Conservation (phyloP, 2,797 vertebrate species). For the Alca torda region DNA sequence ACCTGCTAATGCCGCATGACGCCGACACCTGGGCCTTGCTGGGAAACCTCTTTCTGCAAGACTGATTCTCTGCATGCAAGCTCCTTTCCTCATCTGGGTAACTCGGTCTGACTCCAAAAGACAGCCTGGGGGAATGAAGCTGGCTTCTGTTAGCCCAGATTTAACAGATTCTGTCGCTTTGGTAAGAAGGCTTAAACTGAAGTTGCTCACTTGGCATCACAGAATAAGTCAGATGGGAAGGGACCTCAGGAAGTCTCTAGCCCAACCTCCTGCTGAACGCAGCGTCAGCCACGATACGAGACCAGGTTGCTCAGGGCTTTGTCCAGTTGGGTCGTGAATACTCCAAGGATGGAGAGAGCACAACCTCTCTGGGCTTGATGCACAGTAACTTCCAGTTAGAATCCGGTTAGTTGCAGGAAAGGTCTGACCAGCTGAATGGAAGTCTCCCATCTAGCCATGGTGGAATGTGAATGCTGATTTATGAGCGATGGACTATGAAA, state of each 20-base stretch:
- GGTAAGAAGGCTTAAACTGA: neutral
- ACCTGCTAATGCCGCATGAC: neutral
- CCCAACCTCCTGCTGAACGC: neutral
- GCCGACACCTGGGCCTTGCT: neutral
- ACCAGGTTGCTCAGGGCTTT: neutral
- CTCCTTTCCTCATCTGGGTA: neutral
- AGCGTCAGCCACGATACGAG: neutral
- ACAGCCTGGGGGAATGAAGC: neutral
- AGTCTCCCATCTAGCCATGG: fast-evolving
- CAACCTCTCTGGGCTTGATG: neutral
- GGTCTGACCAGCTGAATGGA: too few species aligned
- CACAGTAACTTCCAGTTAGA: neutral
- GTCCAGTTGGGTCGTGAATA: neutral
- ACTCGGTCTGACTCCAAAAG: neutral
- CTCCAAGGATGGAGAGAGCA: neutral
- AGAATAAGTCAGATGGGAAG: neutral
- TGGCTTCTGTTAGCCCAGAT: neutral
- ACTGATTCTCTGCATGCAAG: neutral
- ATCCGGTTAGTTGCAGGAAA: neutral
- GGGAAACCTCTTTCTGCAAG: neutral
- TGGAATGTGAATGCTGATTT: neutral
- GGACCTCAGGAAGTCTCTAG: neutral
- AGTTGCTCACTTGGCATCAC: neutral
- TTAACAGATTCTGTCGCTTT: neutral
- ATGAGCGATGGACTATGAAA: neutral